These are phyloP conservation scores for Syngnathoides biaculeatus DNA, from an alignment of 2,113 vertebrate species.

Conservation along the genomic window DNA sequence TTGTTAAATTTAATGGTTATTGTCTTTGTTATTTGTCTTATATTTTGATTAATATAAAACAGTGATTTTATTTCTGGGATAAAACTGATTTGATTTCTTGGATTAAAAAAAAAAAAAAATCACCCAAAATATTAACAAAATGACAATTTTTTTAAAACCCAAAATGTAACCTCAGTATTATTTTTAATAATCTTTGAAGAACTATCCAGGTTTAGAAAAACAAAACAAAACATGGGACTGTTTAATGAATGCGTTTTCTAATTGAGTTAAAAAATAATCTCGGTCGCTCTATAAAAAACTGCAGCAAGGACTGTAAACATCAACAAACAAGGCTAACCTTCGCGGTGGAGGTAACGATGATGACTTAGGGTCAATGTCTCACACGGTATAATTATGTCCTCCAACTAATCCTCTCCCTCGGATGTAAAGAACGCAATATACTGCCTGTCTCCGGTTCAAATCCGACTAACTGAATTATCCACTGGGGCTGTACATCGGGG, in stretches of 20 bases:
- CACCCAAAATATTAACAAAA: background rate
- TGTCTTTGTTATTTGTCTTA: no score
- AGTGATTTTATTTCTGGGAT: no score
- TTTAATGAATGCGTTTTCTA: background rate
- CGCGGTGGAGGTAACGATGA: background rate
- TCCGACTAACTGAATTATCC: slow-evolving; percentile 71
- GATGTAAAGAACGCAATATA: slow-evolving; percentile 60
- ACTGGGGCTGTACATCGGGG: slow-evolving; percentile 57
- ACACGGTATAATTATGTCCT: slow-evolving; percentile 72
- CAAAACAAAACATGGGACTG: background rate
- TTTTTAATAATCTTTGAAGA: background rate
- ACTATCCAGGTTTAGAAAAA: background rate
- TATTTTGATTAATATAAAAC: no score
- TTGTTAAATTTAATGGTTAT: no score
- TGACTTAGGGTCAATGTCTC: slow-evolving; percentile 47
- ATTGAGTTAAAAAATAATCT: background rate
- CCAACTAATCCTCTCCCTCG: slow-evolving; percentile 60
- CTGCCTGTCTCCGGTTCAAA: slow-evolving; percentile 70
- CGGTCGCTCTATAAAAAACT: background rate
- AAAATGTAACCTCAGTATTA: background rate
- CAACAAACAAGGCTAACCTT: background rate
- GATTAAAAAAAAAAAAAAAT: no score
- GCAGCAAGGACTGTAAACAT: background rate
- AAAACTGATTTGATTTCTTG: background rate
- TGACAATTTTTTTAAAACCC: background rate